A percentile compares a stretch with the other conserved stretches of the same genome.
Conservation (phyloP, 2,888 invertebrate genomes). For the Drosophila cracens region DNA sequence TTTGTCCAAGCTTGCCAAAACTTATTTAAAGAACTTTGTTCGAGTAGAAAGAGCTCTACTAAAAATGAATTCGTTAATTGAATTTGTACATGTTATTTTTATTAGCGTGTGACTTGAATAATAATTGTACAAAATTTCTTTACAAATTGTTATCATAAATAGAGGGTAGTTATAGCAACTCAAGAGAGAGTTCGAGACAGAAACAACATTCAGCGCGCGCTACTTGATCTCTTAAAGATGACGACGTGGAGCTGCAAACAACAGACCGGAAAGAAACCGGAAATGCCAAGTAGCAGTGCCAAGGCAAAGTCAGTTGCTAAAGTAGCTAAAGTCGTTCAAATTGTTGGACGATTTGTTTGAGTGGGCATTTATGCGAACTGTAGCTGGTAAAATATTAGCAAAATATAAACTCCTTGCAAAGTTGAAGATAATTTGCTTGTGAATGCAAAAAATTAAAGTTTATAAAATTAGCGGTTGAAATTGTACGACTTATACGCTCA, state of each 20-base stretch:
- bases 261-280: slow-evolving; percentile 73
- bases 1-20: neutral
- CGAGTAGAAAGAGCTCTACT: neutral
- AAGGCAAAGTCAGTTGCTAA: slow-evolving; percentile 47
- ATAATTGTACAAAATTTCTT: neutral
- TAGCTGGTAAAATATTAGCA: slow-evolving; percentile 52
- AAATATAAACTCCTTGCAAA: slow-evolving; percentile 27
- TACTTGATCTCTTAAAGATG: slow-evolving; percentile 52
- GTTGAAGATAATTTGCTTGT: slow-evolving; percentile 15
- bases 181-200: neutral
- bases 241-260: slow-evolving; percentile 61
- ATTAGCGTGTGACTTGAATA: neutral
- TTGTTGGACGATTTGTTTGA: slow-evolving; percentile 57
- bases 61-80: neutral
- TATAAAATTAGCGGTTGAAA: slow-evolving; percentile 5
- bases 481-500: neutral
- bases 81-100: neutral
- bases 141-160: neutral
- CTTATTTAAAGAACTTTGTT: neutral
- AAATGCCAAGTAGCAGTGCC: slow-evolving; percentile 70
- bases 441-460: slow-evolving; percentile 17
- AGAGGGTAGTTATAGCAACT: slow-evolving; percentile 16
- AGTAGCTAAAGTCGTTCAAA: slow-evolving; percentile 45
- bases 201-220: neutral
- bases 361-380: slow-evolving; percentile 19